Percentiles rank a stretch among this genome's conserved stretches.
phyloP scores from a whole-genome alignment of 2,113 vertebrate species.

The Chinchilla lanigera region DNA sequence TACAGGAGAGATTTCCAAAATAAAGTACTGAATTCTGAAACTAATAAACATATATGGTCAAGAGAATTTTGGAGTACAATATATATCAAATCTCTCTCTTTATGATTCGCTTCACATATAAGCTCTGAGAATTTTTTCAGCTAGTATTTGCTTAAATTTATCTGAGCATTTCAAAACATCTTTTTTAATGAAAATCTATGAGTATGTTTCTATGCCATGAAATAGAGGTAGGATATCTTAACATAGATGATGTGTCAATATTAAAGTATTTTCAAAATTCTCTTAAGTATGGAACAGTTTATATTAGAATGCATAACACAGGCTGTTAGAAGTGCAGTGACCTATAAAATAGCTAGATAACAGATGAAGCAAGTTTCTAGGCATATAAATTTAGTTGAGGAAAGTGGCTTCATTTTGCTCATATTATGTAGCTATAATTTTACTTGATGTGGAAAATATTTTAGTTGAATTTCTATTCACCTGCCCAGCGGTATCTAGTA shows the following conservation, averaged over 20 bases:
- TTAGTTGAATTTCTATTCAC: slow-evolving; percentile 84
- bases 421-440: not conserved
- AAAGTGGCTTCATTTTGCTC: slow-evolving; percentile 16
- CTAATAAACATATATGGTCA: not conserved
- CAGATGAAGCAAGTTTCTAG: not conserved
- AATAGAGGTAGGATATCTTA: not conserved
- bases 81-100: not conserved
- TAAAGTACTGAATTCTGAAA: not conserved
- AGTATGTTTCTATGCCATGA: not conserved
- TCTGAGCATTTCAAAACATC: not conserved
- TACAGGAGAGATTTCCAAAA: not conserved
- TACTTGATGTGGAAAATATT: slow-evolving; percentile 41
- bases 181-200: not conserved
- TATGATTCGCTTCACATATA: not conserved
- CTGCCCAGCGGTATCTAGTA: slow-evolving; percentile 98
- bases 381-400: not conserved
- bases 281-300: not conserved
- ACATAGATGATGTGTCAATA: not conserved
- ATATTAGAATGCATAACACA: not conserved
- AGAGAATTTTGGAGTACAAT: not conserved
- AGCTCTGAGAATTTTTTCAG: not conserved
- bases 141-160: not conserved
- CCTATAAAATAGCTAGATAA: not conserved
- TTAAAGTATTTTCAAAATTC: not conserved
- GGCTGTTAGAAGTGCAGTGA: not conserved